Evolutionary conservation across 2,113 vertebrate genomes (phyloP).

Genomic region (Myanophis thanlyinensis): DNA sequence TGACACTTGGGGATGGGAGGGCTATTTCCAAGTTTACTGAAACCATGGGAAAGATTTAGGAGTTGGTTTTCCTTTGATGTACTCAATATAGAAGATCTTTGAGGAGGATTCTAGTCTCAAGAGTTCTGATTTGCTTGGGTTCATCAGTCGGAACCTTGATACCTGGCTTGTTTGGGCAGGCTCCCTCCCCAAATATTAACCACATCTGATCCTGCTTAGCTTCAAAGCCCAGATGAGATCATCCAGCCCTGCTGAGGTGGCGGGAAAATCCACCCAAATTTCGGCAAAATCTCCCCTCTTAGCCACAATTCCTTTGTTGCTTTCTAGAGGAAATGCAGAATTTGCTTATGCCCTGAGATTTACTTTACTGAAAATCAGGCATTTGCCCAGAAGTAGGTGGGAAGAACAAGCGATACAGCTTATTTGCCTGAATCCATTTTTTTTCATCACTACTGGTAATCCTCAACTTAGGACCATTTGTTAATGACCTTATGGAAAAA

Average conservation of each 20-base stretch:
- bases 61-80: too few species aligned
- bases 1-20: too few species aligned
- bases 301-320: not conserved
- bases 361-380: too few species aligned
- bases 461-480: too few species aligned
- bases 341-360: not conserved
- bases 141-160: too few species aligned
- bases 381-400: not conserved
- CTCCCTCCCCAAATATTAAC: not conserved
- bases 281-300: not conserved
- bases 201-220: not conserved
- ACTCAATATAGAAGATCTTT: too few species aligned
- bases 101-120: too few species aligned
- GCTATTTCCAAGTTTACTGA: too few species aligned
- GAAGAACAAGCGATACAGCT: not conserved
- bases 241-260: not conserved
- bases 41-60: too few species aligned
- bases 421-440: not conserved
- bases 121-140: too few species aligned
- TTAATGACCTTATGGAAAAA: too few species aligned
- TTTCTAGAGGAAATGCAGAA: not conserved
- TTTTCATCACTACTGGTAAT: not conserved
- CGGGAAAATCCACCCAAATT: not conserved
- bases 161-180: not conserved
- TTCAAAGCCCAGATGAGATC: not conserved